These are phyloP conservation scores for Cheilosia vernalis DNA, from an alignment of 2,888 invertebrate genomes.

Conservation along the genomic window DNA sequence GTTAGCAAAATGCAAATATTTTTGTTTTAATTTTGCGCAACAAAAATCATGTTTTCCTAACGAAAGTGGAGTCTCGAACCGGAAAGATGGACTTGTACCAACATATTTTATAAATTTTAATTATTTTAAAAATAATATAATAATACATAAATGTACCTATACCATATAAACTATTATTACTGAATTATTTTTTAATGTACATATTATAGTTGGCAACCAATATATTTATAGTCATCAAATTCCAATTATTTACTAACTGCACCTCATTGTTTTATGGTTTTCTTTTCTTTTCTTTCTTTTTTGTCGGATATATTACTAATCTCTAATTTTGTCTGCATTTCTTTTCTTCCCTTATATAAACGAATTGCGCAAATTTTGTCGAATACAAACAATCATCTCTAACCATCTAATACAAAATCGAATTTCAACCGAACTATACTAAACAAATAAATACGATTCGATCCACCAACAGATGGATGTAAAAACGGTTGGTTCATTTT, in stretches of 20 bases:
- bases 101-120: constrained; percentile 21
- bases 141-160: not conserved
- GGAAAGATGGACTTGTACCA: constrained; percentile 15
- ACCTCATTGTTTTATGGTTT: constrained; percentile 37
- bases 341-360: constrained; percentile 53
- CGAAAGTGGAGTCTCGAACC: constrained; percentile 17
- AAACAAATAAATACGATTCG: constrained; percentile 75
- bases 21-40: constrained; percentile 67
- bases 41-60: not conserved
- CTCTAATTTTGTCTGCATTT: constrained; percentile 46
- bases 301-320: constrained; percentile 56
- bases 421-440: constrained; percentile 43
- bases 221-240: constrained; percentile 24
- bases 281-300: constrained; percentile 5
- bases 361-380: constrained; percentile 35
- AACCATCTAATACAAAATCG: constrained; percentile 39
- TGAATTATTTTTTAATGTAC: constrained; percentile 29
- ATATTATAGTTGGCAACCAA: constrained; percentile 23
- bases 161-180: constrained; percentile 2
- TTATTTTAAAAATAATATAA: constrained; percentile 31
- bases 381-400: constrained; percentile 50
- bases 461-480: constrained; percentile 93
- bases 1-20: constrained; percentile 43
- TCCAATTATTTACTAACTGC: constrained; percentile 25
- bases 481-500: constrained; percentile 97